A percentile compares a stretch with the other conserved stretches of the same genome.
phyloP scores from a whole-genome alignment of 2,797 vertebrate genomes.

The Emys orbicularis region DNA sequence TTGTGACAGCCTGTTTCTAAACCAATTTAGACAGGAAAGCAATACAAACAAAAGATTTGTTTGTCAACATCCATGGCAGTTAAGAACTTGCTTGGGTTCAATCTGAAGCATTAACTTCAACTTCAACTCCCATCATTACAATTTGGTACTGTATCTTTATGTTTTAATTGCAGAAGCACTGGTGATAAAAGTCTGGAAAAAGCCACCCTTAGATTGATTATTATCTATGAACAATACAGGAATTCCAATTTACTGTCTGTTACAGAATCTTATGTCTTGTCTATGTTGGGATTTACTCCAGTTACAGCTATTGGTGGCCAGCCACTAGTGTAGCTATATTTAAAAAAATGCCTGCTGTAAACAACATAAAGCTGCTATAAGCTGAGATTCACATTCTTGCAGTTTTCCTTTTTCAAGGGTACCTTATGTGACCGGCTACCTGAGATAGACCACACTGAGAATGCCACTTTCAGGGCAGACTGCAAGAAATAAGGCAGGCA shows the following conservation, averaged over 20 bases:
- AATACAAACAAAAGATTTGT: neutral
- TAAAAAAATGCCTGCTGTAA: neutral
- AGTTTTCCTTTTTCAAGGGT: neutral
- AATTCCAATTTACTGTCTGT: neutral
- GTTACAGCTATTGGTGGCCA: neutral
- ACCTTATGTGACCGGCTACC: neutral
- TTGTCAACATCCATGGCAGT: neutral
- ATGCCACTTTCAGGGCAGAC: too few species aligned
- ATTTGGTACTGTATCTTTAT: neutral
- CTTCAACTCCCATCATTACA: neutral
- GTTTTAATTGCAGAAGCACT: neutral
- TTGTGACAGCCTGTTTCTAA: constrained; percentile 18
- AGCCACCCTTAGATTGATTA: neutral
- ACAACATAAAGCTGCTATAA: neutral
- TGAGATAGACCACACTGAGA: too few species aligned
- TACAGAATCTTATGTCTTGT: neutral
- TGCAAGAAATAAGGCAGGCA: too few species aligned
- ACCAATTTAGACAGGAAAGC: neutral
- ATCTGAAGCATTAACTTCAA: neutral
- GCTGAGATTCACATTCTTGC: neutral
- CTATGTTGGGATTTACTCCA: neutral
- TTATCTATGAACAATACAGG: neutral
- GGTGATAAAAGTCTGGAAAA: neutral
- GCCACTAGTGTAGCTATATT: neutral
- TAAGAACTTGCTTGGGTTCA: neutral